These are phyloP conservation scores for Butorides virescens DNA, from an alignment of 2,113 vertebrate species.

Conservation along the genomic window DNA sequence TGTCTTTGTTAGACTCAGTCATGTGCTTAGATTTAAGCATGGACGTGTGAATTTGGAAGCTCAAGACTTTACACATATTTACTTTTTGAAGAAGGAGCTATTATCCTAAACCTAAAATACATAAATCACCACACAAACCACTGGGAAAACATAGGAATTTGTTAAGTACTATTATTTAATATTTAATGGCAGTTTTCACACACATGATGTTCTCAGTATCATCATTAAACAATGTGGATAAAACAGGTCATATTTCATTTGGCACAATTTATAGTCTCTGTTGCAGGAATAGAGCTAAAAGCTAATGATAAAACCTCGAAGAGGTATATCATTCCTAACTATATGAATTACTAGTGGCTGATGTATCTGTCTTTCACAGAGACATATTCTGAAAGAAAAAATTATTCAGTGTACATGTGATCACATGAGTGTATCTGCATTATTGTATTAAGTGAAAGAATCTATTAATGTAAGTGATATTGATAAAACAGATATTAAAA, in stretches of 20 bases:
- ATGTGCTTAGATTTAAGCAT: neutral
- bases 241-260: neutral
- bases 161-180: neutral
- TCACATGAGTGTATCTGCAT: neutral
- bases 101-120: neutral
- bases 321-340: neutral
- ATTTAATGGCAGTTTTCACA: neutral
- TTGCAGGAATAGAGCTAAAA: neutral
- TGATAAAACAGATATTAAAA: neutral
- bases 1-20: neutral
- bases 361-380: neutral
- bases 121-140: neutral
- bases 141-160: neutral
- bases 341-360: neutral
- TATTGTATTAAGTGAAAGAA: neutral
- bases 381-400: neutral
- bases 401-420: neutral
- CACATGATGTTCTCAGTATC: neutral
- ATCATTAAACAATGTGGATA: neutral
- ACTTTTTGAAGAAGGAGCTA: neutral
- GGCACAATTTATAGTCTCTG: neutral
- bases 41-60: neutral
- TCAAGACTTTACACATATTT: neutral
- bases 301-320: neutral
- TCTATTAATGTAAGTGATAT: neutral